Evolutionary conservation across 2,888 invertebrate species (phyloP).

Genomic region (Halictus ligatus): DNA sequence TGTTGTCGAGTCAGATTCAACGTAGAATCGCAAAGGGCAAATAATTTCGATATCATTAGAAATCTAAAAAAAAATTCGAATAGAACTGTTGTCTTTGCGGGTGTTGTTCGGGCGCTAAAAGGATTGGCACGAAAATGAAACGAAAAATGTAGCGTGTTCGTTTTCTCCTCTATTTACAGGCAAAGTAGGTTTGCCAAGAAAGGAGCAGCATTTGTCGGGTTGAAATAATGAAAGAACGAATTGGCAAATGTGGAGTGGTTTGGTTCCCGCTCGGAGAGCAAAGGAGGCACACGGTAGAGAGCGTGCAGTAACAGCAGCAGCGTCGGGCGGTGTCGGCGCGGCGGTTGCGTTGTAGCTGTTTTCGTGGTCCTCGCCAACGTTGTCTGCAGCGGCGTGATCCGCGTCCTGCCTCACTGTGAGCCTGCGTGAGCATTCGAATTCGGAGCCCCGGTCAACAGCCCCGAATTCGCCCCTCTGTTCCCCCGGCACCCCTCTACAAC

Average conservation of each 20-base stretch:
- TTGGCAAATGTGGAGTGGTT: constrained; percentile 31
- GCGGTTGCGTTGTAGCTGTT: constrained; percentile 51
- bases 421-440: constrained; percentile 81
- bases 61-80: neutral
- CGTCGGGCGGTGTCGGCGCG: constrained; percentile 61
- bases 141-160: neutral
- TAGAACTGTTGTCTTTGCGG: neutral
- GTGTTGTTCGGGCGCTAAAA: neutral
- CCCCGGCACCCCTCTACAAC: neutral
- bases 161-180: neutral
- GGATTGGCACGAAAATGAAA: neutral
- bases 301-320: neutral
- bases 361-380: constrained; percentile 53
- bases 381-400: constrained; percentile 60
- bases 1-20: too few relatives aligned
- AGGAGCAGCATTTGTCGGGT: neutral
- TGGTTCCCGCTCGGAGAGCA: neutral
- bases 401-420: constrained; percentile 82
- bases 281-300: neutral
- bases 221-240: neutral
- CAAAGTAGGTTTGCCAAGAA: neutral
- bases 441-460: constrained; percentile 79
- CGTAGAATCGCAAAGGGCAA: too few relatives aligned
- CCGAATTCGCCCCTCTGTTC: constrained; percentile 61
- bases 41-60: too few relatives aligned